phyloP scores from a whole-genome alignment of 2,113 vertebrate genomes.

The Clinocottus analis region DNA sequence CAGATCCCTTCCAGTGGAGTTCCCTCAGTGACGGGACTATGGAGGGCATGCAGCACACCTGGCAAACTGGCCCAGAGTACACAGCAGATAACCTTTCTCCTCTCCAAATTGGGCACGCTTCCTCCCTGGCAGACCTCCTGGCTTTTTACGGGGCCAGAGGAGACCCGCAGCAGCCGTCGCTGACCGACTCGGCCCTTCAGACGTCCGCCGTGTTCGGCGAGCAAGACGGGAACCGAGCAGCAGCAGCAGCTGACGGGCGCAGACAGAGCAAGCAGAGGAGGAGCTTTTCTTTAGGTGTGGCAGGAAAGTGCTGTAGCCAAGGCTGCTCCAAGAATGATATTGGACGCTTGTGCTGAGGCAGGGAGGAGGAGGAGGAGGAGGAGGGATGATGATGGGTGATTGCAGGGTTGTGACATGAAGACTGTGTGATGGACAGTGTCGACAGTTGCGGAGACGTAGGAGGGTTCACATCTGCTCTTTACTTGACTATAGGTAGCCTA shows the following conservation, averaged over 20 bases:
- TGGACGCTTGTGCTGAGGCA: constrained; percentile 85
- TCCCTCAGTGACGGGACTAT: constrained; percentile 49
- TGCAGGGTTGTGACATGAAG: background rate
- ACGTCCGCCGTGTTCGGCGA: constrained; percentile 37
- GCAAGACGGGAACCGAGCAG: constrained; percentile 2
- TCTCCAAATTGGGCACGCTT: constrained; percentile 12
- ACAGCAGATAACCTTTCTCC: constrained; percentile 50
- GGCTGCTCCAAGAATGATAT: constrained; percentile 92
- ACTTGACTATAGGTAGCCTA: background rate
- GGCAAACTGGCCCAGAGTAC: constrained; percentile 32
- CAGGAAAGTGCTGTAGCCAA: constrained; percentile 89
- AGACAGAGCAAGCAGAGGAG: constrained; percentile 81
- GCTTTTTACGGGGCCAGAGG: constrained; percentile 61
- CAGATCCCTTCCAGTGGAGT: constrained; percentile 76
- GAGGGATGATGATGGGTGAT: background rate
- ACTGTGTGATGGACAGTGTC: background rate
- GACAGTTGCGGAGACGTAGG: background rate
- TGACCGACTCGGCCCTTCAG: constrained; percentile 12
- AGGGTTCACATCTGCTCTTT: constrained; percentile 11
- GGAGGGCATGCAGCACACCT: constrained; percentile 58
- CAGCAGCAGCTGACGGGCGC: constrained; percentile 56
- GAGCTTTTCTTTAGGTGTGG: constrained; percentile 86
- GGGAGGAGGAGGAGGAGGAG: too few relatives aligned
- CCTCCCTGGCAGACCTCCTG: constrained; percentile 74
- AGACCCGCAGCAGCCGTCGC: constrained; percentile 48